Base-by-base conservation (phyloP, 2,888 invertebrate genomes). In the Fabriciana adippe region DNA sequence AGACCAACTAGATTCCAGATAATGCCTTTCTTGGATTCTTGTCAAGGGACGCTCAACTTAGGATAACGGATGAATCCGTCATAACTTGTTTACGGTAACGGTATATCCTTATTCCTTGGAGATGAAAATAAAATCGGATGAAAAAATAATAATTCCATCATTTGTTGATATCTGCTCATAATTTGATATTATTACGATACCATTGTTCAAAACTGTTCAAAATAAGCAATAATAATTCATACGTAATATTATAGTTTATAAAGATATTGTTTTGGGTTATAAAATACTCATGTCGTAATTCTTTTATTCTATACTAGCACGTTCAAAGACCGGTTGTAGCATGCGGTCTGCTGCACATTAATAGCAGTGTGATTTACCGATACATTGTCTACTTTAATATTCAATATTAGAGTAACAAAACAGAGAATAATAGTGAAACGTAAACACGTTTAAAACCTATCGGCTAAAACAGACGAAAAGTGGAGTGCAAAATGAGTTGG, bases 331-430 rank as follows among this genome's bases (percentile, higher is more conserved):
- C 83, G 85, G 84, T 84, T 82, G 80, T 79, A 55, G 66, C 80
- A 83, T 82, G 85, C 82, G 85, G 84, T 84, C 81, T 79, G 79
- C 81, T 79, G 77, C 76, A 77, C 76, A 73, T 61, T 59, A 48
- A 11, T 59, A 59, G 48, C 48, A 26, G 59, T 59, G 47, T 48
- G n/a, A 59, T 59, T 59, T 26, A 59, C 47, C 59, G 47, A 59
- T 59, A 59, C 47, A 59, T 59, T 59, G 59, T 59, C 59, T 59
- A 47, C 48, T 59, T 48, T 13, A 59, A 48, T 48, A 59, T 48
- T 59, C 47, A 59, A 48, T 11, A 26, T 11, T 21, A 48, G 11
- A 31, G 26, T 21, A 5, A 26, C 47, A 47, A 21, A 48, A 26
- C 35, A 41, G 41, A 50, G 26, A 56, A 13, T 15, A 57, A 47